A percentile compares a stretch with the other conserved stretches of the same genome.
These are phyloP conservation scores for Helostoma temminkii DNA, from an alignment of 2,797 vertebrate species.

Conservation along the genomic window DNA sequence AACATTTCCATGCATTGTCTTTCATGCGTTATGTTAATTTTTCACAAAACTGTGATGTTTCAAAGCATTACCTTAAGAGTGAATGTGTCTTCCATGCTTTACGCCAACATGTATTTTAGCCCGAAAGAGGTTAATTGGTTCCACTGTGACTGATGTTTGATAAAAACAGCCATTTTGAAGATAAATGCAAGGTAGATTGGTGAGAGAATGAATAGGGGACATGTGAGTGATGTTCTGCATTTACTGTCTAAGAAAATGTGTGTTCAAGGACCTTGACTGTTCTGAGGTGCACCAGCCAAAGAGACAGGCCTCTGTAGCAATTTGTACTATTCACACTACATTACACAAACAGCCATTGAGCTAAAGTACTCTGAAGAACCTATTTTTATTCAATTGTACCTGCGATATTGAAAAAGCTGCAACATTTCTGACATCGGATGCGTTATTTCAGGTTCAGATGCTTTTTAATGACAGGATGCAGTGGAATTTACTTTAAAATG, in stretches of 20 bases:
- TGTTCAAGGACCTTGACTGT: conserved; percentile 57
- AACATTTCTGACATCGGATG: conserved; percentile 29
- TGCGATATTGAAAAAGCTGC: conserved; percentile 31
- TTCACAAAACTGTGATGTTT: conserved; percentile 12
- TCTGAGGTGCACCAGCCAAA: conserved; percentile 50
- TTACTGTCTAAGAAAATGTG: conserved; percentile 46
- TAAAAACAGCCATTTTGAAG: conserved; percentile 28
- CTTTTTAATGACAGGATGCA: conserved; percentile 9
- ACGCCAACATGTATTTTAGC: conserved; percentile 22
- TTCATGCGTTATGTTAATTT: background rate
- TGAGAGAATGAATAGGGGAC: conserved; percentile 42
- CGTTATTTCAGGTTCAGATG: conserved; percentile 27
- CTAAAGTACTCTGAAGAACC: conserved; percentile 56
- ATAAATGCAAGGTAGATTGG: conserved; percentile 39
- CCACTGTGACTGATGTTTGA: conserved; percentile 34
- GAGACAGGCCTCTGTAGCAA: conserved; percentile 63
- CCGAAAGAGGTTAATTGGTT: conserved; percentile 59
- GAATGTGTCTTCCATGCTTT: conserved; percentile 27
- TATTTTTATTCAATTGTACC: conserved; percentile 60
- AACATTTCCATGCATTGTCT: background rate
- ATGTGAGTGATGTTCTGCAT: conserved; percentile 28
- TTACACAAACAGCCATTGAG: conserved; percentile 73
- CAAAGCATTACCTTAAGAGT: background rate
- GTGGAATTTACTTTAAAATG: conserved; percentile 12
- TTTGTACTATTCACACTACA: conserved; percentile 77